Evolutionary conservation across 2,888 invertebrate species (phyloP).

Genomic region (Pediacus dermestoides): DNA sequence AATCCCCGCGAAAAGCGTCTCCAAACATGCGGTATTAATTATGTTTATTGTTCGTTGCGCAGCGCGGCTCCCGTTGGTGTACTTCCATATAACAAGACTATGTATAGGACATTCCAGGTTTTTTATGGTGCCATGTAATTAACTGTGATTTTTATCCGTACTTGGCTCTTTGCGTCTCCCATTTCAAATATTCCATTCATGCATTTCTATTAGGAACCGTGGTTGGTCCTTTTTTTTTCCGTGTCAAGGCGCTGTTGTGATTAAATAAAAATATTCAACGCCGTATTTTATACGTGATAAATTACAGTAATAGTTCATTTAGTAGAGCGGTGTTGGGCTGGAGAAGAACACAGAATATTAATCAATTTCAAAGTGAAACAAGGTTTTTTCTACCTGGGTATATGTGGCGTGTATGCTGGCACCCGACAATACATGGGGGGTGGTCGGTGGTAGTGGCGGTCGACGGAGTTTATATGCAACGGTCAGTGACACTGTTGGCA

Average conservation of each 20-base stretch:
- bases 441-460: slow-evolving; percentile 4
- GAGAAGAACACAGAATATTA: slow-evolving; percentile 13
- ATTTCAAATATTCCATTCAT: no score
- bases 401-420: slow-evolving; percentile 7
- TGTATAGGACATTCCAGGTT: slow-evolving; percentile 8
- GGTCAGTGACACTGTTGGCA: slow-evolving; percentile 13
- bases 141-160: slow-evolving; percentile 12
- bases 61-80: slow-evolving; percentile 5
- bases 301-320: slow-evolving; percentile 13
- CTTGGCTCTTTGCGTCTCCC: no score
- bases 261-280: not conserved
- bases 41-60: slow-evolving; percentile 16
- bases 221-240: no score
- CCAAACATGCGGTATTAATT: slow-evolving; percentile 16
- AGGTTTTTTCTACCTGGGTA: slow-evolving; percentile 12
- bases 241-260: no score
- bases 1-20: slow-evolving; percentile 13
- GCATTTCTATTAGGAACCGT: no score
- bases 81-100: slow-evolving; percentile 6
- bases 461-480: slow-evolving; percentile 10
- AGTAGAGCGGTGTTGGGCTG: slow-evolving; percentile 12
- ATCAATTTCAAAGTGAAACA: slow-evolving; percentile 11
- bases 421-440: not conserved
- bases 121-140: slow-evolving; percentile 11
- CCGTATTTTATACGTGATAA: not conserved